Conservation (phyloP, 2,797 vertebrate genomes). For the Botia kubotai region DNA sequence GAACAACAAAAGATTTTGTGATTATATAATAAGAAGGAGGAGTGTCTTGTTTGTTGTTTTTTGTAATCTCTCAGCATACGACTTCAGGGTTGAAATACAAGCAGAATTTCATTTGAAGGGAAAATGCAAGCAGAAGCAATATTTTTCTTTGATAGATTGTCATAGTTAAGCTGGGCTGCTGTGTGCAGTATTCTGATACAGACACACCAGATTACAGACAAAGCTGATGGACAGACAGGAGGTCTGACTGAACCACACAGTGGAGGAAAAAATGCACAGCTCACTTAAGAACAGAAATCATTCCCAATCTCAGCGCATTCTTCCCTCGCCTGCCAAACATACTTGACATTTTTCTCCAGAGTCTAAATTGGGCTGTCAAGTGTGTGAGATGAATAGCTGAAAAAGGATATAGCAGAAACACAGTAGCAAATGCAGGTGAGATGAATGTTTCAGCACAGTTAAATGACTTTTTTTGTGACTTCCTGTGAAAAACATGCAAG, state of each 20-base stretch:
- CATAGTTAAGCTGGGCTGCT: background rate
- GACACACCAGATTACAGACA: background rate
- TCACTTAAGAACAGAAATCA: slow-evolving; percentile 55
- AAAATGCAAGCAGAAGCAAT: too few relatives aligned
- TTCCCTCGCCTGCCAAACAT: slow-evolving; percentile 56
- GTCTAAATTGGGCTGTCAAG: slow-evolving; percentile 25
- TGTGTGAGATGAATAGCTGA: background rate
- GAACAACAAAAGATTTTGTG: too few relatives aligned
- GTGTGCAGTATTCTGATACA: slow-evolving; percentile 56
- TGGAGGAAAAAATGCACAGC: slow-evolving; percentile 41
- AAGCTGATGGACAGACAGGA: slow-evolving; percentile 46
- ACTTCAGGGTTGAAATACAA: background rate
- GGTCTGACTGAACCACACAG: slow-evolving; percentile 48
- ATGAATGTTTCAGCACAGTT: background rate
- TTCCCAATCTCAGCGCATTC: slow-evolving; percentile 59
- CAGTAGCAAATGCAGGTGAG: background rate
- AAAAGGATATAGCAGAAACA: background rate
- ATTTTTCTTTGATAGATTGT: too few relatives aligned
- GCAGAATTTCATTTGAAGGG: background rate
- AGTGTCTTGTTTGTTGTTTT: background rate
- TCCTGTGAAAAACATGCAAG: background rate
- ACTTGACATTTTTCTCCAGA: slow-evolving; percentile 13
- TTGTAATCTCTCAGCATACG: background rate
- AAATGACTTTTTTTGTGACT: background rate
- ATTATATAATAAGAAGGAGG: background rate